These are phyloP conservation scores for Agrochola circellaris DNA, from an alignment of 2,888 invertebrate species.

Conservation along the genomic window DNA sequence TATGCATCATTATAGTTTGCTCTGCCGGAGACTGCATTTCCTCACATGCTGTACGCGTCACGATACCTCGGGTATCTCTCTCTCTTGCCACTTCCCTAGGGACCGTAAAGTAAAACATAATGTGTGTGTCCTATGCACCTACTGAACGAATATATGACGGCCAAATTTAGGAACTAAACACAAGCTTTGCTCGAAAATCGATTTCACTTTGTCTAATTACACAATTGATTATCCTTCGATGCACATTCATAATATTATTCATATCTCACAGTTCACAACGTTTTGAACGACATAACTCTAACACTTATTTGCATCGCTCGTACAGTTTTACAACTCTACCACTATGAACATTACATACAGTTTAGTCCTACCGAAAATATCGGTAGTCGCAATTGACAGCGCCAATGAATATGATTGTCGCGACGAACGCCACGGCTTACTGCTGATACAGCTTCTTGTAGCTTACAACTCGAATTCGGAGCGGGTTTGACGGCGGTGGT, in stretches of 20 bases:
- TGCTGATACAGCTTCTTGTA: slow-evolving; percentile 49
- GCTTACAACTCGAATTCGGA: slow-evolving; percentile 88
- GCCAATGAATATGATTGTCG: slow-evolving; percentile 50
- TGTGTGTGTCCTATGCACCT: slow-evolving; percentile 70
- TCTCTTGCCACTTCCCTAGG: slow-evolving; percentile 51
- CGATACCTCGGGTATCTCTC: slow-evolving; percentile 45
- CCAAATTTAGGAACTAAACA: slow-evolving; percentile 89
- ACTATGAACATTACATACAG: slow-evolving; percentile 73
- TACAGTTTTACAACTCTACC: slow-evolving; percentile 74
- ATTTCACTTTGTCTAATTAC: slow-evolving; percentile 77
- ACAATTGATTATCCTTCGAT: slow-evolving; percentile 73
- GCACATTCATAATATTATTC: slow-evolving; percentile 66
- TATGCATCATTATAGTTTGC: slow-evolving; percentile 39
- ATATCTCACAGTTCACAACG: slow-evolving; percentile 72
- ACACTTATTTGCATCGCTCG: slow-evolving; percentile 71
- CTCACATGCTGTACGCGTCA: slow-evolving; percentile 56
- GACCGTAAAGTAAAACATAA: slow-evolving; percentile 68
- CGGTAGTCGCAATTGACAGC: slow-evolving; percentile 79
- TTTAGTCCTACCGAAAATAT: slow-evolving; percentile 73
- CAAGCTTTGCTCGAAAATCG: slow-evolving; percentile 87
- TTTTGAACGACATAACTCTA: slow-evolving; percentile 69
- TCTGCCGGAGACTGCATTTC: slow-evolving; percentile 60
- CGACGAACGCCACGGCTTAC: slow-evolving; percentile 28
- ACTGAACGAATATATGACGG: slow-evolving; percentile 71
- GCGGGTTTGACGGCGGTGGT: slow-evolving; percentile 88